Evolutionary conservation across 2,888 invertebrate genomes (phyloP).

Genomic region (Boloria euphrosyne): DNA sequence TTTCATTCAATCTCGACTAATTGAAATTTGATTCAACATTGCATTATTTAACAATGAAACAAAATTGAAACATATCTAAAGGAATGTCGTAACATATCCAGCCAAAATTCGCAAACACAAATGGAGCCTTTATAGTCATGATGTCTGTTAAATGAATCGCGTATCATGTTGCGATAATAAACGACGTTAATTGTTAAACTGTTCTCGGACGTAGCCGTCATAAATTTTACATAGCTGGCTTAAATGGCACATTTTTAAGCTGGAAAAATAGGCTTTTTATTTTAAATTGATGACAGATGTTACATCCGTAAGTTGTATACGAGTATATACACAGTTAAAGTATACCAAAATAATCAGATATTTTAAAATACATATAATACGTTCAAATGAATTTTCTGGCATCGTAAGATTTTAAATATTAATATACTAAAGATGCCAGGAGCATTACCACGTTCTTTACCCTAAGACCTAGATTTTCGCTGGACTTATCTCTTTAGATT

Average conservation of each 20-base stretch:
- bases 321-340: too few relatives aligned
- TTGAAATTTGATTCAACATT: constrained; percentile 6
- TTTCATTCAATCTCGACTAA: constrained; percentile 1
- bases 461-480: too few relatives aligned
- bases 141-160: constrained; percentile 5
- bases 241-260: background rate
- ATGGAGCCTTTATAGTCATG: background rate
- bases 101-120: background rate
- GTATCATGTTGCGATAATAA: constrained; percentile 14
- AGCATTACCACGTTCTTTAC: too few relatives aligned
- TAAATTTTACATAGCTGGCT: background rate
- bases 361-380: too few relatives aligned
- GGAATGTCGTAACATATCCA: background rate
- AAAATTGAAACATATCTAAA: constrained; percentile 4
- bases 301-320: too few relatives aligned
- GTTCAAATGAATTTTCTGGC: too few relatives aligned
- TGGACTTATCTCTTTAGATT: too few relatives aligned
- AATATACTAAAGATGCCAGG: too few relatives aligned
- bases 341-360: too few relatives aligned
- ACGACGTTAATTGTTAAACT: constrained; percentile 11
- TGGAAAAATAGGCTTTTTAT: background rate
- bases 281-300: too few relatives aligned
- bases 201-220: constrained; percentile 7
- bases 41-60: background rate
- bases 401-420: too few relatives aligned